phyloP scores from a whole-genome alignment of 2,113 vertebrate species.

The Symphodus melops region DNA sequence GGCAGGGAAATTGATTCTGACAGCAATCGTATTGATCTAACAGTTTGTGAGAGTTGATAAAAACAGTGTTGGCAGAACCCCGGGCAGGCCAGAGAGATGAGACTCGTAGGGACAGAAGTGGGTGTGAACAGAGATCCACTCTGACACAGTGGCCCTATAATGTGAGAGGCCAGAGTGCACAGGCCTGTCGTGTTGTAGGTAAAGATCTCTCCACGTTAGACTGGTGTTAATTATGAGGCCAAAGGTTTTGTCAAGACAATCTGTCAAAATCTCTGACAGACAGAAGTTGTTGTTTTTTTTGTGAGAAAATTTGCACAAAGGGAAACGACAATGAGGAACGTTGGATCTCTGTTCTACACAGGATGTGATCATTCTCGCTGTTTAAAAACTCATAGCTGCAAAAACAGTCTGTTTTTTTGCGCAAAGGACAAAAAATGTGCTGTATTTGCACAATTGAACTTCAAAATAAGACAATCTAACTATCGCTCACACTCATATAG shows the following conservation, averaged over 20 bases:
- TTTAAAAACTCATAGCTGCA: no score
- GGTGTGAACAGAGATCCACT: constrained; percentile 53
- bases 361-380: no score
- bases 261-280: constrained; percentile 50
- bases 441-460: no score
- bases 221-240: constrained; percentile 57
- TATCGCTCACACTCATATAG: no score
- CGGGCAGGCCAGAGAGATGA: constrained; percentile 19
- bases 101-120: constrained; percentile 22
- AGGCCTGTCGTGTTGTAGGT: constrained; percentile 38
- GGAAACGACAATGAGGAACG: constrained; percentile 20
- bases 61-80: constrained; percentile 17
- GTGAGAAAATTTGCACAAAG: no score
- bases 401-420: no score
- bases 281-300: neutral
- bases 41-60: constrained; percentile 38
- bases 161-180: constrained; percentile 49
- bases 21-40: constrained; percentile 29
- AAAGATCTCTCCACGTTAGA: constrained; percentile 43
- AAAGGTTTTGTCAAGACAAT: constrained; percentile 53
- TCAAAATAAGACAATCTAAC: no score
- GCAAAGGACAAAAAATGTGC: no score
- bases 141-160: constrained; percentile 52
- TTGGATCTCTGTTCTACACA: neutral
- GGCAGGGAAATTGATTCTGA: neutral